Evolutionary conservation across 2,888 invertebrate genomes (phyloP).

Genomic region (Stenolophus ochropezus): DNA sequence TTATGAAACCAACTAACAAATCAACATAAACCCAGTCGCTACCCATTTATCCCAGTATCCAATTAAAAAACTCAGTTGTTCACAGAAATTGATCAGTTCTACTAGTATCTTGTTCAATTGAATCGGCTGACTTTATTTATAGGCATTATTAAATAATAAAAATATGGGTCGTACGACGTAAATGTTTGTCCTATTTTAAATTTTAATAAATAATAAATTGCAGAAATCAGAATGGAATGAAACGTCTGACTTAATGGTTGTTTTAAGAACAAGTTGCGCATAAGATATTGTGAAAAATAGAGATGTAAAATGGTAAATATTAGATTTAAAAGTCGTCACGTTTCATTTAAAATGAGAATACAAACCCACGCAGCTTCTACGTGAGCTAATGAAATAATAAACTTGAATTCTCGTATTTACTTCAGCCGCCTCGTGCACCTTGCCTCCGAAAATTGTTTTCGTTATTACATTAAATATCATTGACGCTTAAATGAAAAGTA

Average conservation of each 20-base stretch:
- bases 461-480: conserved; percentile 36
- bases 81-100: too few relatives aligned
- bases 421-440: not conserved
- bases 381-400: conserved; percentile 34
- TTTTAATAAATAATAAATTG: too few relatives aligned
- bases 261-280: not conserved
- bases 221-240: not conserved
- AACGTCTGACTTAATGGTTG: not conserved
- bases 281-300: not conserved
- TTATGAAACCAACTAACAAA: too few relatives aligned
- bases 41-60: too few relatives aligned
- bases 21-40: too few relatives aligned
- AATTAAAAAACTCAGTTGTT: too few relatives aligned
- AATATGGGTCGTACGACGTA: too few relatives aligned
- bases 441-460: conserved; percentile 30
- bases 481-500: conserved; percentile 24
- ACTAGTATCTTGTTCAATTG: too few relatives aligned
- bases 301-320: not conserved
- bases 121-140: too few relatives aligned
- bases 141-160: too few relatives aligned
- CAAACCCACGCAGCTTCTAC: not conserved
- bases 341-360: conserved; percentile 24
- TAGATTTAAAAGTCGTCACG: not conserved
- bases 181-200: too few relatives aligned
- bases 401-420: conserved; percentile 32